Conservation (phyloP, 1,140 invertebrate genomes). For the Drosophila novamexicana region DNA sequence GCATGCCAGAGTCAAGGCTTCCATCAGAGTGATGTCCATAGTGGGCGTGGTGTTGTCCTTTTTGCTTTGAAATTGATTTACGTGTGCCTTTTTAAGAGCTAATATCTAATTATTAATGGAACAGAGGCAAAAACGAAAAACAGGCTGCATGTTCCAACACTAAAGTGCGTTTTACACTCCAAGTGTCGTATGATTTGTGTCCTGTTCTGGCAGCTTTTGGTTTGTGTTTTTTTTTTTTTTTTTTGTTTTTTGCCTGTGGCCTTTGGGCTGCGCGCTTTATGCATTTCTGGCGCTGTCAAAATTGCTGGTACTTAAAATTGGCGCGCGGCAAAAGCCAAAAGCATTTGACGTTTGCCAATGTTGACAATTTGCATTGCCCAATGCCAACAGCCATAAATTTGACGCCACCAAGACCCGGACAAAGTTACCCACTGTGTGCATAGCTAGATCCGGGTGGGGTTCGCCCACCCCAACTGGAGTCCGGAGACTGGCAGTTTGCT, state of each 20-base stretch:
- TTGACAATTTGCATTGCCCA: constrained; percentile 55
- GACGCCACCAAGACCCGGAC: constrained; percentile 38
- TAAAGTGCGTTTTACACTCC: not conserved
- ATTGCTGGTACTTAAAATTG: constrained; percentile 49
- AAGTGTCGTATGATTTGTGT: constrained; percentile 18
- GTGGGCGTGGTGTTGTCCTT: not conserved
- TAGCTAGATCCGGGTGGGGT: not conserved
- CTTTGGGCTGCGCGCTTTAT: constrained; percentile 24
- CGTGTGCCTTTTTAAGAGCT: too few relatives aligned
- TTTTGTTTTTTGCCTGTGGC: not conserved
- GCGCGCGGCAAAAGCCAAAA: constrained; percentile 12
- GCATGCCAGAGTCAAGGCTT: too few relatives aligned
- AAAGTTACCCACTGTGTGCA: not conserved
- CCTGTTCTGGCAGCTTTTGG: not conserved
- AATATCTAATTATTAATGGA: constrained; percentile 6
- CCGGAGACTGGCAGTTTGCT: not conserved
- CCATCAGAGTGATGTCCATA: too few relatives aligned
- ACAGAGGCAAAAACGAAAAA: not conserved
- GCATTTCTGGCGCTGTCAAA: constrained; percentile 43
- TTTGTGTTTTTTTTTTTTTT: not conserved
- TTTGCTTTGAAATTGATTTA: not conserved
- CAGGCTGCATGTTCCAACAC: not conserved
- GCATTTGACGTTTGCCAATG: constrained; percentile 52
- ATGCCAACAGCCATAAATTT: constrained; percentile 53
- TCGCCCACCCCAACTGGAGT: constrained; percentile 5